Evolutionary conservation across 1,140 invertebrate species (phyloP).

Genomic region (Pseudomyrmex dendroicus): DNA sequence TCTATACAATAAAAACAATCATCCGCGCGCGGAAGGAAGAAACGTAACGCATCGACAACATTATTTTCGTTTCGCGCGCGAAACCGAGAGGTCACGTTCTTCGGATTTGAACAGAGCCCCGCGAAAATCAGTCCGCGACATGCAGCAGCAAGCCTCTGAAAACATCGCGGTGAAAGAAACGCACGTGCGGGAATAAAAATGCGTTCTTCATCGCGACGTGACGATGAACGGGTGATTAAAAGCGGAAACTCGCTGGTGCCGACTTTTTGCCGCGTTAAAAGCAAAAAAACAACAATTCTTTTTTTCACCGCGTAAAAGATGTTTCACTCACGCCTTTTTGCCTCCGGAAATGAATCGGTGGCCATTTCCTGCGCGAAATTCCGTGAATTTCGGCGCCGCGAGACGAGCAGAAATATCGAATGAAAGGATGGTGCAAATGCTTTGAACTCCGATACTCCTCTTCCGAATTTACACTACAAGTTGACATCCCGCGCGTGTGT

Average conservation of each 20-base stretch:
- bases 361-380: conserved; percentile 21
- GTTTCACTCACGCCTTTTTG: conserved; percentile 38
- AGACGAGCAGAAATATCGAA: conserved; percentile 59
- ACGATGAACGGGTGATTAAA: conserved; percentile 11
- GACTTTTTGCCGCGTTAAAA: neutral
- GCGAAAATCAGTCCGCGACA: too few relatives aligned
- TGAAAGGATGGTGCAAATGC: conserved; percentile 56
- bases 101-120: neutral
- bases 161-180: neutral
- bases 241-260: neutral
- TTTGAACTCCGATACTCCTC: conserved; percentile 64
- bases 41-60: too few relatives aligned
- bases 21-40: too few relatives aligned
- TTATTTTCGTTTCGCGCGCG: too few relatives aligned
- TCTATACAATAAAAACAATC: neutral
- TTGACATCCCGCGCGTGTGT: conserved; percentile 27
- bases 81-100: neutral
- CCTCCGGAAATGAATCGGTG: conserved; percentile 18
- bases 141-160: neutral
- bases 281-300: conserved; percentile 4
- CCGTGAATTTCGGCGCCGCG: conserved; percentile 9
- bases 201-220: neutral
- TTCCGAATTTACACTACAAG: conserved; percentile 45
- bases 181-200: neutral
- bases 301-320: neutral